phyloP scores from a whole-genome alignment of 1,140 invertebrate genomes.

The Sitophilus oryzae region DNA sequence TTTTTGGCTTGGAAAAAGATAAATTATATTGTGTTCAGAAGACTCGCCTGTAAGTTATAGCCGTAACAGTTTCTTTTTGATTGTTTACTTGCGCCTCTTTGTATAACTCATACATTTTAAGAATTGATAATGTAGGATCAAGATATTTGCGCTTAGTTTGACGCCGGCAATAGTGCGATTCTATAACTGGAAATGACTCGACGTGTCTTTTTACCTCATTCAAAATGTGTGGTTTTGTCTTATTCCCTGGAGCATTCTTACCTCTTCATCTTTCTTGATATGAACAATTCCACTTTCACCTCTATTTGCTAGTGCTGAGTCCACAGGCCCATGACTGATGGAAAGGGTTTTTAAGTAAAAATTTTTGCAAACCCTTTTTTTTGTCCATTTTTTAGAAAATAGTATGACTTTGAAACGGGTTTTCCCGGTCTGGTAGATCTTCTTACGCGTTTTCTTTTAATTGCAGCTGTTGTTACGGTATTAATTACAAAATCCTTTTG shows the following conservation, averaged over 20 bases:
- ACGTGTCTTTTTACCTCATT: slow-evolving; percentile 9
- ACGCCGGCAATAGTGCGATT: slow-evolving; percentile 3
- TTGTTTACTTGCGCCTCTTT: too few relatives aligned
- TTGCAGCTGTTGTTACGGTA: too few relatives aligned
- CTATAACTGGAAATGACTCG: slow-evolving; percentile 1
- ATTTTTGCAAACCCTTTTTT: slow-evolving; percentile 9
- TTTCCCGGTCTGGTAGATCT: slow-evolving; percentile 3
- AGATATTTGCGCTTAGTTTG: neutral
- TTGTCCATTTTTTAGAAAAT: too few relatives aligned
- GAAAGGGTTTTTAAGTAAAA: slow-evolving; percentile 11
- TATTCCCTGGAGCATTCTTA: slow-evolving; percentile 2
- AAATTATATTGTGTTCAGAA: too few relatives aligned
- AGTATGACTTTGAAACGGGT: too few relatives aligned
- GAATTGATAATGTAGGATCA: slow-evolving; percentile 5
- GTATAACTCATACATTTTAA: slow-evolving; percentile 9
- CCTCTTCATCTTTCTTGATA: slow-evolving; percentile 3
- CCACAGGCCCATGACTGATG: slow-evolving; percentile 5
- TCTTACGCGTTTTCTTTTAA: slow-evolving; percentile 6
- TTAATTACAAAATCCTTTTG: too few relatives aligned
- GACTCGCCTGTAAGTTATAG: too few relatives aligned
- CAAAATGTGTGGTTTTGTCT: slow-evolving; percentile 6
- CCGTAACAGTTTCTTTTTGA: too few relatives aligned
- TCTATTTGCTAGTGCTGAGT: slow-evolving; percentile 1
- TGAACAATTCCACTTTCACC: slow-evolving; percentile 6
- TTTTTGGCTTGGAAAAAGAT: too few relatives aligned